These are phyloP conservation scores for Atlantisia rogersi DNA, from an alignment of 2,113 vertebrate genomes.

Conservation along the genomic window DNA sequence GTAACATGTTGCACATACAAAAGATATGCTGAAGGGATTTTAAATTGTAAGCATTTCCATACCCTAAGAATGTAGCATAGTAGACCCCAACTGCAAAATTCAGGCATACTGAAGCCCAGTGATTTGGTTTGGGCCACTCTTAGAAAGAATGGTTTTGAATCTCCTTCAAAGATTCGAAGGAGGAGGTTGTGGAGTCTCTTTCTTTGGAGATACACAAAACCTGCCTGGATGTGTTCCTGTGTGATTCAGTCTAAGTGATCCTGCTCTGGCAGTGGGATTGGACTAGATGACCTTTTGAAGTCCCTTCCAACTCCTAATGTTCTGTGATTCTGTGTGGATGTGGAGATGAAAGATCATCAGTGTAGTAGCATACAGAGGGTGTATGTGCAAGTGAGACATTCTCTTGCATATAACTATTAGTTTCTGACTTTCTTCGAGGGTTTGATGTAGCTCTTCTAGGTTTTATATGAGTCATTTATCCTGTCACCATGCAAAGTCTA, in stretches of 20 bases:
- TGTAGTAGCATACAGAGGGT: not conserved
- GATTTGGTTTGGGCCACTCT: not conserved
- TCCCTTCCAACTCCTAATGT: too few species aligned
- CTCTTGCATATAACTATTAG: not conserved
- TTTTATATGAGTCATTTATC: not conserved
- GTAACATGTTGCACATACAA: not conserved
- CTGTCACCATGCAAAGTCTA: not conserved
- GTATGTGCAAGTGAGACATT: not conserved
- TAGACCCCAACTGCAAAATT: not conserved
- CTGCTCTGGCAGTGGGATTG: too few species aligned
- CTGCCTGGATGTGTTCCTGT: too few species aligned
- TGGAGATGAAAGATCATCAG: not conserved
- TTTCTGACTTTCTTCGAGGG: not conserved
- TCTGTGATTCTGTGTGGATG: not conserved
- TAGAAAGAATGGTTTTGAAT: not conserved
- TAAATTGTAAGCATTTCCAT: not conserved
- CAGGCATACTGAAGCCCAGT: not conserved
- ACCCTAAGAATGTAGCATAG: not conserved
- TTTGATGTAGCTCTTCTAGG: not conserved
- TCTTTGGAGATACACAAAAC: too few species aligned
- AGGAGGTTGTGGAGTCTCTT: too few species aligned
- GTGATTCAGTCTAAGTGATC: too few species aligned
- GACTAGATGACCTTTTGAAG: too few species aligned
- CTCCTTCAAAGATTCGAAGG: too few species aligned
- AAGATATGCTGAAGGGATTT: not conserved